phyloP scores from a whole-genome alignment of 2,888 invertebrate species.

The Leptopterna dolabrata region DNA sequence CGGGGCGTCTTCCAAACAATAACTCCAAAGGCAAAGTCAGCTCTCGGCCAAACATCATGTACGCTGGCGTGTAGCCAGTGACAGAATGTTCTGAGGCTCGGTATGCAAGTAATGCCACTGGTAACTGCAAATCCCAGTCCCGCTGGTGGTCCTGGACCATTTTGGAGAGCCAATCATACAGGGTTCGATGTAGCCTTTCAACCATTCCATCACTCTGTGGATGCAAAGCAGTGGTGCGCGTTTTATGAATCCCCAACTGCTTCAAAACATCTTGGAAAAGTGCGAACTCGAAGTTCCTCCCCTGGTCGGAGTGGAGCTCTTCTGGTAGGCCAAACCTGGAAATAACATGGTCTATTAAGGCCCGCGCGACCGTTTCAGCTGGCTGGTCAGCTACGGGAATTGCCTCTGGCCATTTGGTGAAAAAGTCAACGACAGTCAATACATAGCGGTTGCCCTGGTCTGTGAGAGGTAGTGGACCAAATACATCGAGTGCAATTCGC shows the following conservation, averaged over 20 bases:
- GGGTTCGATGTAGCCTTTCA: slow-evolving; percentile 59
- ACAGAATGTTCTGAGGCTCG: neutral
- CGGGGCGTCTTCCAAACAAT: too few species aligned
- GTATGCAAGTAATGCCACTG: neutral
- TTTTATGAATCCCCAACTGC: neutral
- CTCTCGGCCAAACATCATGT: too few species aligned
- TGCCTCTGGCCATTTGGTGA: neutral
- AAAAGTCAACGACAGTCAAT: neutral
- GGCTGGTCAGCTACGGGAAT: neutral
- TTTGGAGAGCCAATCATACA: neutral
- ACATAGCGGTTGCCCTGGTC: neutral
- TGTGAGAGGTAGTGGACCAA: too few species aligned
- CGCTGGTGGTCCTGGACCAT: neutral
- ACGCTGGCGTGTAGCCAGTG: too few species aligned
- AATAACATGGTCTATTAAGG: neutral
- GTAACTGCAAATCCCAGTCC: neutral
- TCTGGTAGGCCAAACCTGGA: neutral
- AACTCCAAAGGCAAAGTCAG: too few species aligned
- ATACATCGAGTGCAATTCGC: too few species aligned
- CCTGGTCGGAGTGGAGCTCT: neutral
- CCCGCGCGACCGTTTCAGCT: neutral
- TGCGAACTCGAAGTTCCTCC: neutral
- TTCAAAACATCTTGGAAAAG: neutral
- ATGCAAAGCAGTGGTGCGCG: neutral
- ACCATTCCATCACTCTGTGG: slow-evolving; percentile 59